Evolutionary conservation across 2,888 invertebrate species (phyloP), one percentile per base, ranked within the genome.

Genomic region (Drosophila pseudotakahashii): DNA sequence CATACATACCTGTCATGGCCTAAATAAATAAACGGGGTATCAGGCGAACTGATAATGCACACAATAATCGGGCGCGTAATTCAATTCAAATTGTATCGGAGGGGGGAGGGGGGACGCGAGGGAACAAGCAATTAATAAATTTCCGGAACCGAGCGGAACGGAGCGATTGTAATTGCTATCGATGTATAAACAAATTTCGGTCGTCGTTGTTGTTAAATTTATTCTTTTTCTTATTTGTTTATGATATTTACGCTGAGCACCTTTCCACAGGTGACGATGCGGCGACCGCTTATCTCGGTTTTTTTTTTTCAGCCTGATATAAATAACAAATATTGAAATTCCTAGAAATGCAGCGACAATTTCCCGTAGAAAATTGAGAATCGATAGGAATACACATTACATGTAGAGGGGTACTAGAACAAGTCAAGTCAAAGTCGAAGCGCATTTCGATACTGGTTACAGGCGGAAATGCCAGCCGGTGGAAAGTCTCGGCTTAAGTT

Each of bases 321-420:
- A 67, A 77, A 64, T 80, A 64, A 75, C 61, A 85, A 85, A 85
- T 86, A 85, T 86, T 85, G 74, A 82, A 78, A 67, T 85, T 88
- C 84, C 69, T 57, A 73, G 88, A 86, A 85, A 66, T 75, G 58
- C 73, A 73, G 36, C 66, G 39, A 48, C 32, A 13, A 50, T 48
- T 37, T 63, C 41, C 70, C 66, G 58, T 71, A 68, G 45, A 59
- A 71, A 75, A 73, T 62, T 60, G 62, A 59, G 34, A 59, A 71
- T 79, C 62, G 41, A 63, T 63, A 61, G 34, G 34, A 48, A 48
- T 61, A 23, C 13, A 26, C 14, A 63, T 61, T 63, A 61, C 61
- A 61, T 19, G 48, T 63, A 61, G 48, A 61, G 48, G 48, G 36
- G 62, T 19, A 26, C 47, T 41, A 48, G 48, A 34, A 42, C 48